A percentile compares a stretch with the other conserved stretches of the same genome.
Conservation (phyloP, 1,140 invertebrate genomes). For the Sinonovacula constricta region DNA sequence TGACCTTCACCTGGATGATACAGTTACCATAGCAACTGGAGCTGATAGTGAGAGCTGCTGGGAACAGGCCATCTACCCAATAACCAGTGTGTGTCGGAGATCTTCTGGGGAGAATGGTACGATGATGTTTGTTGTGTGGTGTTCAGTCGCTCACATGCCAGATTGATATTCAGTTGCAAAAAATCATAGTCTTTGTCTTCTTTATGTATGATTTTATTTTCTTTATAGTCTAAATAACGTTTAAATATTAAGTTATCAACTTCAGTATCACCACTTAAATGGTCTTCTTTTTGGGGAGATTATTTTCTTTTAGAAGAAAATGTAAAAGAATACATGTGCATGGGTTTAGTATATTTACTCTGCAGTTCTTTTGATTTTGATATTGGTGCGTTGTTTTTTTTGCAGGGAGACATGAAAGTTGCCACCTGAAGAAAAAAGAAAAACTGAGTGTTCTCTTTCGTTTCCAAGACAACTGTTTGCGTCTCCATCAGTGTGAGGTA, state of each 20-base stretch:
- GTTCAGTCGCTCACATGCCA: too few relatives aligned
- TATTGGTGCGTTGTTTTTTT: too few relatives aligned
- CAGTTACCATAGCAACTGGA: conserved; percentile 81
- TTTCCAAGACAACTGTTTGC: conserved; percentile 52
- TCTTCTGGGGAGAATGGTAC: too few relatives aligned
- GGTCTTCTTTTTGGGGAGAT: too few relatives aligned
- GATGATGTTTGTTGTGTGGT: too few relatives aligned
- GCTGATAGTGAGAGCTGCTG: conserved; percentile 82
- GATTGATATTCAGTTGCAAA: not conserved
- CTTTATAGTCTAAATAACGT: too few relatives aligned
- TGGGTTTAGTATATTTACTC: too few relatives aligned
- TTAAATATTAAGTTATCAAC: too few relatives aligned
- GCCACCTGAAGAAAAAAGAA: conserved; percentile 54
- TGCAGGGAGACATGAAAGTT: conserved; percentile 51
- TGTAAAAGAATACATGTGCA: too few relatives aligned
- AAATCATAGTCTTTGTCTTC: not conserved
- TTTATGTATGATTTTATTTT: conserved; percentile 2
- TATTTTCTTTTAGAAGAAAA: too few relatives aligned
- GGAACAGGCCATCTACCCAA: conserved; percentile 87
- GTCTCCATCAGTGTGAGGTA: conserved; percentile 41
- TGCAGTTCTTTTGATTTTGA: too few relatives aligned
- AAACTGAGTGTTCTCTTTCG: conserved; percentile 44
- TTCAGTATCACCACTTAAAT: too few relatives aligned
- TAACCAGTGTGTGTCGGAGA: conserved; percentile 30
- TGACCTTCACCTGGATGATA: conserved; percentile 85